These are phyloP conservation scores for Aleiodes testaceus DNA, from an alignment of 2,888 invertebrate genomes.

Conservation along the genomic window DNA sequence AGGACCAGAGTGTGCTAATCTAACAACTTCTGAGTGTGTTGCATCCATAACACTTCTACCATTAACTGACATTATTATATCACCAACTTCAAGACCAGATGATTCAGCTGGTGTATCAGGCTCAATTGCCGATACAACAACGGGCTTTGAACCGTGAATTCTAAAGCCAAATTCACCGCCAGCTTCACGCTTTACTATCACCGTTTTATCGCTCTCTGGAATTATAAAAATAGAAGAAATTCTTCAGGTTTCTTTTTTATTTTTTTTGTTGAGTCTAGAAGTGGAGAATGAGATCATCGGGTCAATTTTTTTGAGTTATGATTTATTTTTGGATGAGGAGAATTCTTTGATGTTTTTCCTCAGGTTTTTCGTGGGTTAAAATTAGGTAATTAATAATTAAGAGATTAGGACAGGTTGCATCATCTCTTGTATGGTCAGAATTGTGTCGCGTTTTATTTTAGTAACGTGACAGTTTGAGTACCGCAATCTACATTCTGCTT, in stretches of 20 bases:
- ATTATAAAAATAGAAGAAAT: constrained; percentile 41
- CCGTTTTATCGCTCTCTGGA: constrained; percentile 90
- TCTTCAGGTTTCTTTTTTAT: not conserved
- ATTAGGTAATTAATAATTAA: not conserved
- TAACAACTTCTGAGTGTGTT: constrained; percentile 94
- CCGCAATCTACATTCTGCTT: not conserved
- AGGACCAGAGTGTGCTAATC: constrained; percentile 91
- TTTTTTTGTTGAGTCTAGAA: constrained; percentile 23
- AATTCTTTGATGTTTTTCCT: too few species aligned
- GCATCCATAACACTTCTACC: constrained; percentile 92
- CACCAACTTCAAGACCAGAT: constrained; percentile 94
- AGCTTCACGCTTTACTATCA: constrained; percentile 86
- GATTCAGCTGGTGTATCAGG: constrained; percentile 94
- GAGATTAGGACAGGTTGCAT: constrained; percentile 5
- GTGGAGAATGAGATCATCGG: constrained; percentile 47
- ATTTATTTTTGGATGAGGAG: not conserved
- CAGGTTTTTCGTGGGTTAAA: too few species aligned
- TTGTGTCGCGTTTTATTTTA: constrained; percentile 40
- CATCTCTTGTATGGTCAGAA: too few species aligned
- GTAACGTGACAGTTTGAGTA: not conserved
- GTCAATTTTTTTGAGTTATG: constrained; percentile 14
- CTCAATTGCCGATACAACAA: constrained; percentile 96
- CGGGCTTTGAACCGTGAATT: constrained; percentile 95
- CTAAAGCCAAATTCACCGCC: constrained; percentile 94
- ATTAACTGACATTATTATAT: constrained; percentile 94